Conservation (phyloP, 2,113 vertebrate genomes). For the Tachysurus vachellii region DNA sequence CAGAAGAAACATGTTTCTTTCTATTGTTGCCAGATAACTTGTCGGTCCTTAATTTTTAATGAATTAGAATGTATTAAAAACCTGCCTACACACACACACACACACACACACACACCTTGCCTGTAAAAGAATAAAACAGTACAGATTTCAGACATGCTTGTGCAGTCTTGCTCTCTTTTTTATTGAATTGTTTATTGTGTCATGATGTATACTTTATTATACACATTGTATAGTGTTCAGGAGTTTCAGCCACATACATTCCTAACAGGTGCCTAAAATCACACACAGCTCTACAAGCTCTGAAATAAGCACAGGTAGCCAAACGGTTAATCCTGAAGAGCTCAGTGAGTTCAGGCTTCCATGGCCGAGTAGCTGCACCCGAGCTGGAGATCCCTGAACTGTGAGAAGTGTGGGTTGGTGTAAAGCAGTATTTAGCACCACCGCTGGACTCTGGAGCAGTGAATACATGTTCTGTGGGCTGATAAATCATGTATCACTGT, state of each 20-base stretch:
- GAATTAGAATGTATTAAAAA: constrained; percentile 76
- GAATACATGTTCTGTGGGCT: background rate
- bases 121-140: constrained; percentile 52
- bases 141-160: constrained; percentile 35
- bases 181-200: background rate
- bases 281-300: background rate
- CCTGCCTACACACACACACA: constrained; percentile 35
- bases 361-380: background rate
- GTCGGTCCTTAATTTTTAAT: constrained; percentile 63
- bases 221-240: background rate
- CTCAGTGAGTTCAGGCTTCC: background rate
- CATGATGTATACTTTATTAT: background rate
- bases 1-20: constrained; percentile 69
- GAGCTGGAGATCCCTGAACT: too few species aligned
- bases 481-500: background rate
- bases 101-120: constrained; percentile 48
- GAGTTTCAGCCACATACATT: background rate
- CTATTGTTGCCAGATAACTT: constrained; percentile 75
- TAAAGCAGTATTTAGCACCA: background rate
- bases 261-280: background rate
- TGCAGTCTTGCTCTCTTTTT: constrained; percentile 13
- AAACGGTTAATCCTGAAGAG: background rate
- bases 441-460: background rate
- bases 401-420: background rate
- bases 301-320: background rate